Conservation (phyloP, 2,113 vertebrate species). For the Pteruthius melanotis region DNA sequence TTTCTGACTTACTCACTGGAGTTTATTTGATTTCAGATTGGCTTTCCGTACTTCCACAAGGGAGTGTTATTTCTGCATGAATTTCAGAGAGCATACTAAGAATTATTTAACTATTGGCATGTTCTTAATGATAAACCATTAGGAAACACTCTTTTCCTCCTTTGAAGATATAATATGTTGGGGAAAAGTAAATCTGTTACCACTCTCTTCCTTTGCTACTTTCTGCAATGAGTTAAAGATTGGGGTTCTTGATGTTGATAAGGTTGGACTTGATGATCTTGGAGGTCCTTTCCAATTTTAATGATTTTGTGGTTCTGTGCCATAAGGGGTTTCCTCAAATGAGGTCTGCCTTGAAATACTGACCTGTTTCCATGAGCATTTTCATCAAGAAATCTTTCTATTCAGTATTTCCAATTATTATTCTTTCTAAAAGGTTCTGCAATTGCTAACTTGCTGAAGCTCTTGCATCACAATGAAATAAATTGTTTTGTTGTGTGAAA, state of each 20-base stretch:
- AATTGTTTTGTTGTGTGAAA: background rate
- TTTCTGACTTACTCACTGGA: background rate
- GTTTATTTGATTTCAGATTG: background rate
- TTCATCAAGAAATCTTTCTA: background rate
- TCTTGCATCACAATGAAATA: background rate
- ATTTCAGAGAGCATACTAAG: background rate
- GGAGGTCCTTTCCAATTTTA: background rate
- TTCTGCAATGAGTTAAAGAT: background rate
- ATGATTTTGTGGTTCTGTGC: background rate
- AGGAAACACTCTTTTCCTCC: background rate
- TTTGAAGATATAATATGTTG: background rate
- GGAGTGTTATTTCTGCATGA: background rate
- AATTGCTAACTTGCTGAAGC: background rate
- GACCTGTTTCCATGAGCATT: background rate
- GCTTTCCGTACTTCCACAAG: background rate
- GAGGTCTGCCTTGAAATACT: background rate
- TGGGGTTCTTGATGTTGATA: background rate
- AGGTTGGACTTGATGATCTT: background rate
- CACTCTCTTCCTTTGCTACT: background rate
- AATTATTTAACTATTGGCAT: constrained; percentile 25
- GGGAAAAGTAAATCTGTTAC: background rate
- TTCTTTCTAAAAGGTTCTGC: background rate
- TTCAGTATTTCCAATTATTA: background rate
- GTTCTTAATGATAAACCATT: background rate
- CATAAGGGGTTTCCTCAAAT: background rate